Percentiles rank a stretch among this genome's conserved stretches.
These are phyloP conservation scores for Drosophila nigricruria DNA, from an alignment of 2,888 invertebrate species.

Conservation along the genomic window DNA sequence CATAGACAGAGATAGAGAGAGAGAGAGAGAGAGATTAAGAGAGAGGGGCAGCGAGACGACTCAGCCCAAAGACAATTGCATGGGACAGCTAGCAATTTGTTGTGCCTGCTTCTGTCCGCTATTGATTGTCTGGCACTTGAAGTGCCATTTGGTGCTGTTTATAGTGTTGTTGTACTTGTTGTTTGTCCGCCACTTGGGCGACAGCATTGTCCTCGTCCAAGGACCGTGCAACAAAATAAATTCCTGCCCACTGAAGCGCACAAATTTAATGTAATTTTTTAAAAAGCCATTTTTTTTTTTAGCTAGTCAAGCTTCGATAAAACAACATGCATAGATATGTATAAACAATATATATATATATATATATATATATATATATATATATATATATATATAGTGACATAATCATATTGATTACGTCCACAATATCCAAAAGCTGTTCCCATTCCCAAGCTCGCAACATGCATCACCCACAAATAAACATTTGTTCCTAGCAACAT, in stretches of 20 bases:
- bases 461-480: too few relatives aligned
- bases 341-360: constrained; percentile 12
- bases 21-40: not conserved
- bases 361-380: constrained; percentile 11
- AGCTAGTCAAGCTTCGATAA: constrained; percentile 50
- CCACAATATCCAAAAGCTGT: too few relatives aligned
- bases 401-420: too few relatives aligned
- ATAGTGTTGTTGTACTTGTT: constrained; percentile 48
- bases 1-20: not conserved
- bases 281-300: constrained; percentile 69
- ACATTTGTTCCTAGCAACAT: too few relatives aligned
- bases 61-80: constrained; percentile 63
- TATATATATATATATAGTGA: constrained; percentile 19
- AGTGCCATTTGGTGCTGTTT: constrained; percentile 61
- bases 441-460: too few relatives aligned
- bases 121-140: constrained; percentile 75
- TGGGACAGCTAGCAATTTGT: constrained; percentile 72
- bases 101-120: constrained; percentile 65
- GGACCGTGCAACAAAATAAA: constrained; percentile 62
- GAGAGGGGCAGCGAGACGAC: not conserved
- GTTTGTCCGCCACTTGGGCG: constrained; percentile 70
- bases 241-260: constrained; percentile 78
- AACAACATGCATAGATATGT: constrained; percentile 29
- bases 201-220: constrained; percentile 61
- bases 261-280: constrained; percentile 78